phyloP scores from a whole-genome alignment of 2,113 vertebrate genomes.

The Pyxicephalus adspersus region DNA sequence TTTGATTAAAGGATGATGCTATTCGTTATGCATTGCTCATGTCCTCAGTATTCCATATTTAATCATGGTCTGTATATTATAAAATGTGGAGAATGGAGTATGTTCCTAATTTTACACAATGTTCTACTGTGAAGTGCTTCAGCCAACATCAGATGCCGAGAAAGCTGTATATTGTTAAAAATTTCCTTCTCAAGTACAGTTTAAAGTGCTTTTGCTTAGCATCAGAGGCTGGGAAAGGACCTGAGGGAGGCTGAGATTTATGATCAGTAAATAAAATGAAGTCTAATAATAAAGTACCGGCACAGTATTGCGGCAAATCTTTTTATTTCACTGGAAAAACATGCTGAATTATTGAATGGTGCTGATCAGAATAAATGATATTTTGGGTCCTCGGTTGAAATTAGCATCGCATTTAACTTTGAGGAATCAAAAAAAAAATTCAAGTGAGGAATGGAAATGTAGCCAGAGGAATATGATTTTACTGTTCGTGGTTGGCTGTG shows the following conservation, averaged over 20 bases:
- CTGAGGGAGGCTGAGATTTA: conserved; percentile 49
- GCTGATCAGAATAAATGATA: conserved; percentile 38
- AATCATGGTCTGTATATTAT: conserved; percentile 7
- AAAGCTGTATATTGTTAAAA: conserved; percentile 28
- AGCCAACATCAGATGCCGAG: conserved; percentile 1
- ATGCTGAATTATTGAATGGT: conserved; percentile 50
- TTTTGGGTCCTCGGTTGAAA: conserved; percentile 17
- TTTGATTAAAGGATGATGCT: no score
- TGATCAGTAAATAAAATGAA: conserved; percentile 45
- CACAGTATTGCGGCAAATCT: conserved; percentile 27
- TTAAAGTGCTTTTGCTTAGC: conserved; percentile 52
- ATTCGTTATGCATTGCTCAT: no score
- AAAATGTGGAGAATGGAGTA: background rate
- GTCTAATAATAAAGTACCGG: conserved; percentile 47
- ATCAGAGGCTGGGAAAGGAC: conserved; percentile 24
- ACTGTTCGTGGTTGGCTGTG: background rate
- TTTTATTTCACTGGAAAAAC: conserved; percentile 45
- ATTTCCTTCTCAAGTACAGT: conserved; percentile 36
- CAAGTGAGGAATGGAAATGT: background rate
- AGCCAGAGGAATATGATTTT: background rate
- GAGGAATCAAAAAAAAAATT: conserved; percentile 3
- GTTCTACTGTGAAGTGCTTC: conserved; percentile 19
- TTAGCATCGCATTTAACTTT: conserved; percentile 41
- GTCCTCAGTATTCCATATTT: no score
- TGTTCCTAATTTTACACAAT: conserved; percentile 38